Evolutionary conservation across 2,113 vertebrate genomes (phyloP).

Genomic region (Notarius quadriscutis): DNA sequence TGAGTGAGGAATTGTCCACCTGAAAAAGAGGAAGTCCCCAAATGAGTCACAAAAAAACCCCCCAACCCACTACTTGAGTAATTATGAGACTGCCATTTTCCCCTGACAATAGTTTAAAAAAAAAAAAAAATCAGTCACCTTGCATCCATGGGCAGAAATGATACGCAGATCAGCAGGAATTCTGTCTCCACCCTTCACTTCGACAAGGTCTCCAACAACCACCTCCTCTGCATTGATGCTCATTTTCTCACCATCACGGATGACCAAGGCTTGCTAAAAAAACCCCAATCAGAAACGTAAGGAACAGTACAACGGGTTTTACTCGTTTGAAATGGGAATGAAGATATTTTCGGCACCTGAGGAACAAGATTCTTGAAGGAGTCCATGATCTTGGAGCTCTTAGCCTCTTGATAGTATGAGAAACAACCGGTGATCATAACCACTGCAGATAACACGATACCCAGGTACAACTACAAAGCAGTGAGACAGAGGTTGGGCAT

Average conservation of each 20-base stretch:
- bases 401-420: conserved; percentile 98
- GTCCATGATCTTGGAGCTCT: conserved; percentile 99
- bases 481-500: neutral
- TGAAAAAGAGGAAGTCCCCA: conserved; percentile 51
- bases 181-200: conserved; percentile 95
- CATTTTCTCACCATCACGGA: conserved; percentile 91
- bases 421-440: conserved; percentile 98
- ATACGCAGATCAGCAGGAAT: conserved; percentile 94
- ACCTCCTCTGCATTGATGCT: conserved; percentile 92
- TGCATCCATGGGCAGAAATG: conserved; percentile 93
- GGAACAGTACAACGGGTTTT: neutral
- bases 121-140: conserved; percentile 69
- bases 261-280: conserved; percentile 90
- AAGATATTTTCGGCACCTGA: conserved; percentile 75
- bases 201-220: conserved; percentile 90
- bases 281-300: neutral
- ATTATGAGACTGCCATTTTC: no score
- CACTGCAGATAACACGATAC: conserved; percentile 88
- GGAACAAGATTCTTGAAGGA: conserved; percentile 98
- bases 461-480: conserved; percentile 83
- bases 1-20: conserved; percentile 96
- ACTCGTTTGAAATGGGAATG: neutral
- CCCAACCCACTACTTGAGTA: no score
- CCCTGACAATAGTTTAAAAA: no score
- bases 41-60: neutral